Evolutionary conservation across 2,888 invertebrate species (phyloP), one percentile per base, ranked within the genome.

Genomic region (Cheilosia scutellata): DNA sequence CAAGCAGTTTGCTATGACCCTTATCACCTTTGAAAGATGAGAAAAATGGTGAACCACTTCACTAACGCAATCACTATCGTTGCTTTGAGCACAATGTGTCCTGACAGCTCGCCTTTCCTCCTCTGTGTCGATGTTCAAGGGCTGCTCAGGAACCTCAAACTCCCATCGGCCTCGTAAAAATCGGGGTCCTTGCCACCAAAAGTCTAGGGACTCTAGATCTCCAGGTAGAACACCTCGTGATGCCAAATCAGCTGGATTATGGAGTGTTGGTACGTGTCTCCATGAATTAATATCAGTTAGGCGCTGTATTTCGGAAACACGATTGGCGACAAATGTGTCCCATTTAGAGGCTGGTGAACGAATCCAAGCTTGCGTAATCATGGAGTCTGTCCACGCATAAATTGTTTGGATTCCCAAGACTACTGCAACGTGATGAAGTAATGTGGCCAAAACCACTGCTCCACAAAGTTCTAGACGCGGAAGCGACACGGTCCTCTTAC

Each of bases 401-500:
- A 31, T 51, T 4, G 11, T 40, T 9, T 13, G 47, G 5, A 44
- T 20, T 27, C n/a, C 31, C 20, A 58, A n/a, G 11, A 47, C 25
- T n/a, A 37, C 16, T 5, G 2, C 5, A 2, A 16, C 51, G 11
- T 44, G 44, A 13, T 44, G 55, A 5, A 68, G 31, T 37, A 47
- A 20, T 4, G 2, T 31, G 5, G 62, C 62, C 42, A 62, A n/a
- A 13, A 29, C 4, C 2, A 49, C 40, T 9, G 51, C 49, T 33
- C 27, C 49, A 37, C 51, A 49, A 3, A 71, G 49, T 27, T 58
- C 60, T 9, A 71, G 33, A 40, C 40, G 58, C 11, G 60, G 71
- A 11, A 60, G 49, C 6, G 71, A 31, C 0, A 66, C 37, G 6
- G 44, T 49, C 9, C 49, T 33, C 25, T 71, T 33, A 11, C 9